phyloP scores from a whole-genome alignment of 2,888 invertebrate species.

The Tenodera sinensis region DNA sequence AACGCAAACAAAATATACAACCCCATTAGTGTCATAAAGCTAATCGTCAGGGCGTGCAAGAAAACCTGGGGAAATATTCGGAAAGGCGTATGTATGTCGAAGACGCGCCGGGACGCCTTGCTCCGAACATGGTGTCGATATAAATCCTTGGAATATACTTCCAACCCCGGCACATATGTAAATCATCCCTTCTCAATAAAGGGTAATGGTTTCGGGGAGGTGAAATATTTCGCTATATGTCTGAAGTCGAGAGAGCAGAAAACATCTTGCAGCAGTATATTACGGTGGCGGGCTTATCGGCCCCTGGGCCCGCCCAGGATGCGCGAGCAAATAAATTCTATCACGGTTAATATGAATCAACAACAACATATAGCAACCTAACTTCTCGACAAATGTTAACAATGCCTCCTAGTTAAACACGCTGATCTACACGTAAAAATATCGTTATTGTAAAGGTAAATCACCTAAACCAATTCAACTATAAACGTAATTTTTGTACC shows the following conservation, averaged over 20 bases:
- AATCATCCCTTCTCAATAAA: conserved; percentile 24
- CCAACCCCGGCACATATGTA: conserved; percentile 1
- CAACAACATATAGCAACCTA: too few species aligned
- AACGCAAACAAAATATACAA: not conserved
- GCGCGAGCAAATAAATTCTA: not conserved
- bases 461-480: too few species aligned
- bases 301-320: not conserved
- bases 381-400: too few species aligned
- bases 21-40: not conserved
- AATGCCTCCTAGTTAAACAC: too few species aligned
- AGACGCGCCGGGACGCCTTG: not conserved
- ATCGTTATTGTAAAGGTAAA: too few species aligned
- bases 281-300: not conserved
- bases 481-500: too few species aligned
- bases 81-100: not conserved
- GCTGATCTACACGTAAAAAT: too few species aligned
- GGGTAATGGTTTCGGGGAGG: conserved; percentile 6
- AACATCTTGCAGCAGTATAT: conserved; percentile 2
- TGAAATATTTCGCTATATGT: conserved; percentile 16
- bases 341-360: not conserved
- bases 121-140: not conserved
- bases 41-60: not conserved
- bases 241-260: not conserved
- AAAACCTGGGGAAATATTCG: not conserved
- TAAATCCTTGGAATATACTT: not conserved